phyloP scores from a whole-genome alignment of 2,113 vertebrate species.

The Chitala chitala region DNA sequence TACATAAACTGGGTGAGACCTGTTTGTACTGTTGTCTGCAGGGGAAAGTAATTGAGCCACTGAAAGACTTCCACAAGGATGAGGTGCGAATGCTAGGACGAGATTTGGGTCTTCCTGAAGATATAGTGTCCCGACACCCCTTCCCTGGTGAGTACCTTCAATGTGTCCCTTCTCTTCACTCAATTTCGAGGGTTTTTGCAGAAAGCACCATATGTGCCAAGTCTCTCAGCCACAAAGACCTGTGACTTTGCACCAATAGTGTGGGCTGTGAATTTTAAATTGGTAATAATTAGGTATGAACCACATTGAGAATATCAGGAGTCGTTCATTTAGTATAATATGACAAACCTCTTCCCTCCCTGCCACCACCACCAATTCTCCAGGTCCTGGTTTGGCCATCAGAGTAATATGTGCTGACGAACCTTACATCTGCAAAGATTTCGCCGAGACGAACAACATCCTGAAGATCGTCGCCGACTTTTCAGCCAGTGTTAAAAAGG shows the following conservation, averaged over 20 bases:
- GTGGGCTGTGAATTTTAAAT: too few species aligned
- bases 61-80: constrained; percentile 98
- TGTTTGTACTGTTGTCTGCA: constrained; percentile 36
- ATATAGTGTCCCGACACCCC: constrained; percentile 89
- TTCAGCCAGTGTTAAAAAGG: constrained; percentile 97
- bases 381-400: constrained; percentile 94
- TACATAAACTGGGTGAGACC: too few species aligned
- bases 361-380: too few species aligned
- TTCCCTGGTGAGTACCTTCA: constrained; percentile 76
- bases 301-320: too few species aligned
- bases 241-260: too few species aligned
- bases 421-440: constrained; percentile 96
- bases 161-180: neutral
- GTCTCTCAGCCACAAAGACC: neutral
- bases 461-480: constrained; percentile 97
- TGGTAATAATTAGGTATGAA: too few species aligned
- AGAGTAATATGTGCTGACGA: constrained; percentile 98
- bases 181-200: too few species aligned
- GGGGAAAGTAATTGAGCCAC: constrained; percentile 96
- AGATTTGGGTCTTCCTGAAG: constrained; percentile 92
- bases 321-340: neutral
- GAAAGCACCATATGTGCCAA: neutral
- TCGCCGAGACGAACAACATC: constrained; percentile 96
- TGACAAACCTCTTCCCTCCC: neutral
- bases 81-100: constrained; percentile 89